Base-by-base conservation (phyloP, 1,140 invertebrate genomes). In the Potamilus streckersoni region DNA sequence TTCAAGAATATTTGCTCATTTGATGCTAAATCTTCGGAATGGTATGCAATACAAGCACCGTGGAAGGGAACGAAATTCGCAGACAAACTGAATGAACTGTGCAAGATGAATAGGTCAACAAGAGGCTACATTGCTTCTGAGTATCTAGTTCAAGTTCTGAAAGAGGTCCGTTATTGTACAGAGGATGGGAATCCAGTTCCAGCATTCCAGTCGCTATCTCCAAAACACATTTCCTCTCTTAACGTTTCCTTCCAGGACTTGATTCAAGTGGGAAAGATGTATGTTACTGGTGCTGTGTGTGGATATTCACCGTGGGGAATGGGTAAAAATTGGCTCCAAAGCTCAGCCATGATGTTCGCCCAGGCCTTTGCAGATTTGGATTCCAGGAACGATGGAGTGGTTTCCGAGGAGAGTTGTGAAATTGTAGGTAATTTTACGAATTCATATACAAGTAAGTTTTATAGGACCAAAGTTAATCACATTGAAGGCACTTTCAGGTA, bases 161-260 rank as follows among this genome's bases (percentile, higher is more conserved):
- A n/a, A 20, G 65, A 67, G 14, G 38, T 67, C 49, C 31, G 57
- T 55, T 67, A 67, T 49, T 67, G 65, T 67, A 19, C 49, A 16
- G 17, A 12, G 57, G 57, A 67, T 19, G 57, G 38, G 8, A 55
- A 55, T 11, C 65, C 15, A 13, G 38, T 56, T 17, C 12, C 65
- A 56, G 65, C 65, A 13, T 67, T 55, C n/a, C 19, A 55, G 14
- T 19, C 65, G 38, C 11, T 67, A 19, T 55, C 49, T 6, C 49
- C 65, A 14, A 55, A 38, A 15, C 55, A 67, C 65, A 13, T 17
- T 4, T 67, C 65, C 3, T 56, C 65, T 17, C 49, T 56, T n/a
- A 56, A 56, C 31, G 65, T 67, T n/a, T 67, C 65, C 16, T 67
- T 27, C 57, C 49, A 67, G 11, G 65, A 67, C 38, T 56, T 67